These are phyloP conservation scores for Heterohyrax brucei DNA, from an alignment of 2,797 vertebrate genomes.

Conservation along the genomic window DNA sequence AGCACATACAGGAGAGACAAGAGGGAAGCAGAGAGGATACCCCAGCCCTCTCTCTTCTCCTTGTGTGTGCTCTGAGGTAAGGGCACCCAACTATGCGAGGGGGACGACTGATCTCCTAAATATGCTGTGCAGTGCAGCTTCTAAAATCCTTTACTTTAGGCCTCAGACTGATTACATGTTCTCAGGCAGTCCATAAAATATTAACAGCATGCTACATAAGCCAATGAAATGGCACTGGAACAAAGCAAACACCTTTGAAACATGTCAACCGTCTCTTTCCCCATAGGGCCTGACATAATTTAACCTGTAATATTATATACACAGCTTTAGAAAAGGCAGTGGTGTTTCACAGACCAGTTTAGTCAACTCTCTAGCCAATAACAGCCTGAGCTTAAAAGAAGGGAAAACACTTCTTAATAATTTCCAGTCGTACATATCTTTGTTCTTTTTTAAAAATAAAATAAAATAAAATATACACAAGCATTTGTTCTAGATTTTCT, in stretches of 20 bases:
- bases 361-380: constrained; percentile 21
- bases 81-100: background rate
- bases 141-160: constrained; percentile 31
- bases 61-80: background rate
- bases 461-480: background rate
- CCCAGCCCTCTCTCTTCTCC: background rate
- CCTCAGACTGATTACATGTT: constrained; percentile 38
- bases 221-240: background rate
- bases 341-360: background rate
- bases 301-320: background rate
- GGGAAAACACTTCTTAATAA: constrained; percentile 32
- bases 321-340: background rate
- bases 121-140: background rate
- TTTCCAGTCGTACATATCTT: constrained; percentile 68
- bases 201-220: background rate
- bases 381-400: constrained; percentile 10
- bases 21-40: too few species aligned
- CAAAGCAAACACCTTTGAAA: background rate
- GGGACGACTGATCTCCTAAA: background rate
- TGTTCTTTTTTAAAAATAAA: constrained; percentile 24
- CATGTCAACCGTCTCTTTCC: background rate
- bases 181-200: constrained; percentile 3
- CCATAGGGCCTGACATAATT: background rate
- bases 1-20: background rate
- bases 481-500: constrained; percentile 5